Percentiles rank a stretch among this genome's conserved stretches.
phyloP scores from a whole-genome alignment of 2,797 vertebrate genomes.

The Squalus acanthias region DNA sequence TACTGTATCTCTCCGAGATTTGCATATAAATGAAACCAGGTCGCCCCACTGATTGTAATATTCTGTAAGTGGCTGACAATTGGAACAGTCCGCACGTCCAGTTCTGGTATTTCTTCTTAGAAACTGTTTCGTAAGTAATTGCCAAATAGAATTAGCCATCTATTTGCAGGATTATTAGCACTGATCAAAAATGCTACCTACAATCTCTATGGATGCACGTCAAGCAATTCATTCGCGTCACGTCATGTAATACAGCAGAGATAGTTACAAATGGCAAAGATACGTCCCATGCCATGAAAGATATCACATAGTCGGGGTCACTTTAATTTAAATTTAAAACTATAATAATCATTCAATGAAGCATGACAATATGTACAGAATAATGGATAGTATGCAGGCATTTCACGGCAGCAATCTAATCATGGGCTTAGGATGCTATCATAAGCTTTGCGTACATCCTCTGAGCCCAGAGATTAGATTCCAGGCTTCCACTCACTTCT shows the following conservation, averaged over 20 bases:
- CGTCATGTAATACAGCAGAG: neutral
- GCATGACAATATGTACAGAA: neutral
- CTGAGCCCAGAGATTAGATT: neutral
- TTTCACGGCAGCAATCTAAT: neutral
- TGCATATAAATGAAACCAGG: conserved; percentile 33
- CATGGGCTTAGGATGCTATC: neutral
- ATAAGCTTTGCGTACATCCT: neutral
- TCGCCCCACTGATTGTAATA: conserved; percentile 7
- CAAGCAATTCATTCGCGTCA: neutral
- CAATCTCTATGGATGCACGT: neutral
- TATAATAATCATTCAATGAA: conserved; percentile 28
- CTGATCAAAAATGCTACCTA: conserved; percentile 13
- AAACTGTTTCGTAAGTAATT: conserved; percentile 7
- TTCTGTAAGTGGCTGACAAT: neutral
- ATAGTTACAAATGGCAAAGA: conserved; percentile 20
- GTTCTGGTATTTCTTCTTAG: neutral
- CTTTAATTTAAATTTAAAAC: conserved; percentile 30
- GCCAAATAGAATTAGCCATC: conserved; percentile 28
- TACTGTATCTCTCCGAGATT: conserved; percentile 1
- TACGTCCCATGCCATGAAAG: neutral
- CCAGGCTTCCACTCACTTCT: neutral
- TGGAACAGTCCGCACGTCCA: neutral
- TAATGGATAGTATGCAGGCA: neutral
- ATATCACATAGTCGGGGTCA: conserved; percentile 1
- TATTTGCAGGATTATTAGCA: conserved; percentile 25